Percentiles rank a stretch among this genome's conserved stretches.
Evolutionary conservation across 2,888 invertebrate species (phyloP).

Genomic region (Tortricodes alternella): DNA sequence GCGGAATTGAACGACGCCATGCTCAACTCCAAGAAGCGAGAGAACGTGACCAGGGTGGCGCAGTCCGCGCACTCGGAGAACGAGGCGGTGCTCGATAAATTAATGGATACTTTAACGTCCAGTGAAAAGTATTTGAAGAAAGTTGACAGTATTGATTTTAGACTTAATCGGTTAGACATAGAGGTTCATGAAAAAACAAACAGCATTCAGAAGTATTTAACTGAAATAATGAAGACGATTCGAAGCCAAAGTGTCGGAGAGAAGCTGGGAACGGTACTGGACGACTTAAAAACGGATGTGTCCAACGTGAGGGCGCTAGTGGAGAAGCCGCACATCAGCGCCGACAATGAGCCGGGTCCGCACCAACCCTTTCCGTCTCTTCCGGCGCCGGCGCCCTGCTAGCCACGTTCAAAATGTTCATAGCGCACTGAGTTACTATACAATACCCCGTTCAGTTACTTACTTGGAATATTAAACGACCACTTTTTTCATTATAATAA

Average conservation of each 20-base stretch:
- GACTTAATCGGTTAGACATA: conserved; percentile 69
- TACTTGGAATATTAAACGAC: no score
- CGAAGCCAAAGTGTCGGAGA: conserved; percentile 42
- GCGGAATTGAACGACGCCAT: conserved; percentile 67
- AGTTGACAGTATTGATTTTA: conserved; percentile 72
- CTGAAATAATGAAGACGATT: conserved; percentile 50
- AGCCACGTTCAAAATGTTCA: no score
- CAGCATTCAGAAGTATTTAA: conserved; percentile 59
- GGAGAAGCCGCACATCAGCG: conserved; percentile 42
- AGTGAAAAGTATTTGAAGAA: conserved; percentile 75
- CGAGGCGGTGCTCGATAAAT: conserved; percentile 65
- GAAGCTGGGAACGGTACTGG: conserved; percentile 49
- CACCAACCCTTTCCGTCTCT: neutral
- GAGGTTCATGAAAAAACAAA: conserved; percentile 75
- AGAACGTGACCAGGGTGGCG: conserved; percentile 55
- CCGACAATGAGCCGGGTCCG: conserved; percentile 15
- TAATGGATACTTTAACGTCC: conserved; percentile 68
- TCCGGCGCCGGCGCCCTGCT: neutral
- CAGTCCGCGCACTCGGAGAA: conserved; percentile 54
- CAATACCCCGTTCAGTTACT: no score
- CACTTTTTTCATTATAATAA: no score
- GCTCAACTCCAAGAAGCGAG: conserved; percentile 49
- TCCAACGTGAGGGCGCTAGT: conserved; percentile 52
- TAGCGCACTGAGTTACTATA: no score
- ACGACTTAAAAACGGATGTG: conserved; percentile 52